A percentile compares a stretch with the other conserved stretches of the same genome.
Evolutionary conservation across 2,113 vertebrate species (phyloP).

Genomic region (Sinocyclocheilus rhinocerous): DNA sequence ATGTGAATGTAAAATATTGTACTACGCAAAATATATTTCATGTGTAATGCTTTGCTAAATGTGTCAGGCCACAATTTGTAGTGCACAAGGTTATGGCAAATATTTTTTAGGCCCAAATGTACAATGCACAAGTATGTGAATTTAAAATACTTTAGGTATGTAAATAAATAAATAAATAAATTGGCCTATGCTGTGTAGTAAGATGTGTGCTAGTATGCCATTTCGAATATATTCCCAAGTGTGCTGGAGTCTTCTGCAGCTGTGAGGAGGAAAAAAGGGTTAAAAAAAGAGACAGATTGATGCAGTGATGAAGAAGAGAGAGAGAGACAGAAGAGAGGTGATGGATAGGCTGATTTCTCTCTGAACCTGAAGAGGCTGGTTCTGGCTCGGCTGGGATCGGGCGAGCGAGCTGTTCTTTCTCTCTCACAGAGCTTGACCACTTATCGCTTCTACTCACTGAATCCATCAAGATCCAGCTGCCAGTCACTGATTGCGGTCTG

Average conservation of each 20-base stretch:
- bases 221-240: not conserved
- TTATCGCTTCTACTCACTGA: constrained; percentile 56
- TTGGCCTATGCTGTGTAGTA: not conserved
- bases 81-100: not conserved
- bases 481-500: constrained; percentile 65
- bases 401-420: not conserved
- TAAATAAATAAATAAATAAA: not conserved
- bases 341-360: constrained; percentile 44
- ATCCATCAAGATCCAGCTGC: constrained; percentile 68
- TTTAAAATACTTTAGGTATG: not conserved
- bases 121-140: not conserved
- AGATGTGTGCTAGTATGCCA: constrained; percentile 5
- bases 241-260: constrained; percentile 61
- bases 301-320: constrained; percentile 44
- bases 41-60: not conserved
- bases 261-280: constrained; percentile 66
- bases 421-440: constrained; percentile 32
- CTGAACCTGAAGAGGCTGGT: not conserved
- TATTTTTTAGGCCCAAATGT: not conserved
- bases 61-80: not conserved
- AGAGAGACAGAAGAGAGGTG: not conserved
- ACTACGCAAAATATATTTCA: not conserved
- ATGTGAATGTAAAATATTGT: not conserved
- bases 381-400: not conserved
- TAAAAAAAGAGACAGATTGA: constrained; percentile 46